Percentiles rank a stretch among this genome's conserved stretches.
These are phyloP conservation scores for Crossocerus cetratus DNA, from an alignment of 2,888 invertebrate genomes.

Conservation along the genomic window DNA sequence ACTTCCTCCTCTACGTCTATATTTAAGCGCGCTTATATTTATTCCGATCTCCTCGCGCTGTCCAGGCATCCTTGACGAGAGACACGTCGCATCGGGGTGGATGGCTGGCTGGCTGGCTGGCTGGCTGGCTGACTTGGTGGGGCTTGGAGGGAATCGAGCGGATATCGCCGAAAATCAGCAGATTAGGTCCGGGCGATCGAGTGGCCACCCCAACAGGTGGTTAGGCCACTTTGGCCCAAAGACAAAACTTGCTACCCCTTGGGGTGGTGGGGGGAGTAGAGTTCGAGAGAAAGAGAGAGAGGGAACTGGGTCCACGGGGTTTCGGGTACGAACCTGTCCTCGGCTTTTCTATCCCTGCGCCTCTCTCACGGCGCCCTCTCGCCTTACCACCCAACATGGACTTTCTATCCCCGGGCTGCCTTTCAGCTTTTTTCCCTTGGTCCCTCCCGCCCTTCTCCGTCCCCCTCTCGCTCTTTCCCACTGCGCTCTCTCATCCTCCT, in stretches of 20 bases:
- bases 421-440: constrained; percentile 53
- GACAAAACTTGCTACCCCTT: constrained; percentile 47
- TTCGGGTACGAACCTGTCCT: constrained; percentile 39
- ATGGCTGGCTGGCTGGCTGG: background rate
- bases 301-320: constrained; percentile 28
- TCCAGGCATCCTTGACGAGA: background rate
- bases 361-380: constrained; percentile 39
- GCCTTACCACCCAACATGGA: constrained; percentile 49
- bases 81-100: background rate
- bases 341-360: constrained; percentile 42
- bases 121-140: background rate
- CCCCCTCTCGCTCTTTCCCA: background rate
- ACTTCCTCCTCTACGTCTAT: background rate
- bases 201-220: constrained; percentile 58
- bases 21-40: background rate
- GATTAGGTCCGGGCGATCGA: constrained; percentile 12
- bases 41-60: background rate
- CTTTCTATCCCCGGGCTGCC: constrained; percentile 53
- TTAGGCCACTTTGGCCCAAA: constrained; percentile 36
- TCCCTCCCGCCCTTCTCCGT: background rate
- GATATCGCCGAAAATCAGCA: constrained; percentile 50
- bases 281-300: no score
- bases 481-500: background rate
- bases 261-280: constrained; percentile 1
- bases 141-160: constrained; percentile 52